Percentiles rank a stretch among this genome's conserved stretches.
Evolutionary conservation across 2,113 vertebrate genomes (phyloP).

Genomic region (Pterophyllum scalare): DNA sequence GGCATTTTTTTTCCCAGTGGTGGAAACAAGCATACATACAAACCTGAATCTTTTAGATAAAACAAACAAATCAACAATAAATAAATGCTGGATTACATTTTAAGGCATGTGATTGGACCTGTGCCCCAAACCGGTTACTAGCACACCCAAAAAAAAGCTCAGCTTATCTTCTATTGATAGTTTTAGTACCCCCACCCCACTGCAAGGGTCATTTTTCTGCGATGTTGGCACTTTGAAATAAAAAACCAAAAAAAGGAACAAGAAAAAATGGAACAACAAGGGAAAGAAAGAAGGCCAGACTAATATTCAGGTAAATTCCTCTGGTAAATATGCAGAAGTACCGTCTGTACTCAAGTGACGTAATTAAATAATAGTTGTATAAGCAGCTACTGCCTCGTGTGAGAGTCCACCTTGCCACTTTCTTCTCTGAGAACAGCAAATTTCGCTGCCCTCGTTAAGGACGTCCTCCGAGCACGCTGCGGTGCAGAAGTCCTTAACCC

Average conservation of each 20-base stretch:
- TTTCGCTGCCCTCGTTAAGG: neutral
- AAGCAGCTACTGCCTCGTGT: neutral
- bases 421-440: constrained; percentile 1
- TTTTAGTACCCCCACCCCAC: neutral
- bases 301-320: neutral
- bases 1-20: no score
- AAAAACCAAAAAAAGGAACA: neutral
- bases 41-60: neutral
- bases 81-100: neutral
- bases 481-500: constrained; percentile 26
- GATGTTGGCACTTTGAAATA: neutral
- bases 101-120: neutral
- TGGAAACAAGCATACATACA: no score
- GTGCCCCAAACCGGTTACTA: neutral
- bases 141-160: no score
- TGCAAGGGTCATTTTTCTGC: neutral
- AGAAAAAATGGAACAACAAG: neutral
- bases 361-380: neutral
- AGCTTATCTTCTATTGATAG: no score
- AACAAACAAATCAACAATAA: neutral
- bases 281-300: neutral
- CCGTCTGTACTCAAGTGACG: neutral
- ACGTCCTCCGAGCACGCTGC: constrained; percentile 16
- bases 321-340: neutral
- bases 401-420: constrained; percentile 1